phyloP scores from a whole-genome alignment of 1,140 invertebrate genomes.

The Lordiphosa collinella region DNA sequence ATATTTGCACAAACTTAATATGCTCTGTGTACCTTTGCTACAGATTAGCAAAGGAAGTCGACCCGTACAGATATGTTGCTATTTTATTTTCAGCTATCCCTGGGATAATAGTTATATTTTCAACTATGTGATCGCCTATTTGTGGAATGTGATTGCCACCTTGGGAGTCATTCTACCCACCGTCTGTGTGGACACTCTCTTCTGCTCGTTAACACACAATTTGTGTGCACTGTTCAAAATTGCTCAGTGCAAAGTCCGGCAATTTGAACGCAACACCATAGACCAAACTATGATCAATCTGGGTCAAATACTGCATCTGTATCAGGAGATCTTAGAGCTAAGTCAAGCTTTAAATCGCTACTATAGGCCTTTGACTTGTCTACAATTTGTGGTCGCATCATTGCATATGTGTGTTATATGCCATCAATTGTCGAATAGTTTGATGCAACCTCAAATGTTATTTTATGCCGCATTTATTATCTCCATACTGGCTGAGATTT shows the following conservation, averaged over 20 bases:
- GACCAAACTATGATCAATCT: constrained; percentile 14
- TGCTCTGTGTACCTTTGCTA: background rate
- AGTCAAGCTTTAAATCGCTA: constrained; percentile 14
- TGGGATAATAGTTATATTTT: constrained; percentile 22
- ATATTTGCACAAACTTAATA: background rate
- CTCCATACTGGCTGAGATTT: constrained; percentile 32
- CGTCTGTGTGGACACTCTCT: constrained; percentile 43
- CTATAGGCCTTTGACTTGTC: constrained; percentile 37
- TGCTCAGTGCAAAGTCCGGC: constrained; percentile 17
- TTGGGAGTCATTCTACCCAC: constrained; percentile 32
- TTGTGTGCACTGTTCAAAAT: constrained; percentile 38
- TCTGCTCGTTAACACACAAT: constrained; percentile 36
- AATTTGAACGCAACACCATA: constrained; percentile 5
- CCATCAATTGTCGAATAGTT: constrained; percentile 38
- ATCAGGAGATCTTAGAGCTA: constrained; percentile 12
- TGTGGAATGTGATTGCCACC: constrained; percentile 41
- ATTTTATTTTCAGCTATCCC: constrained; percentile 31
- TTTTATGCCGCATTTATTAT: constrained; percentile 39
- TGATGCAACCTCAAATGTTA: constrained; percentile 20
- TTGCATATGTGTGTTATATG: constrained; percentile 43
- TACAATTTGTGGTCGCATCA: constrained; percentile 29
- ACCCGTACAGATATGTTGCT: too few species aligned
- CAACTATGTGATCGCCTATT: constrained; percentile 41
- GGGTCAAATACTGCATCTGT: constrained; percentile 12
- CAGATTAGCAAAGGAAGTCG: too few species aligned